Percentiles rank a stretch among this genome's conserved stretches.
phyloP scores from a whole-genome alignment of 2,113 vertebrate species.

The Oncorhynchus nerka region DNA sequence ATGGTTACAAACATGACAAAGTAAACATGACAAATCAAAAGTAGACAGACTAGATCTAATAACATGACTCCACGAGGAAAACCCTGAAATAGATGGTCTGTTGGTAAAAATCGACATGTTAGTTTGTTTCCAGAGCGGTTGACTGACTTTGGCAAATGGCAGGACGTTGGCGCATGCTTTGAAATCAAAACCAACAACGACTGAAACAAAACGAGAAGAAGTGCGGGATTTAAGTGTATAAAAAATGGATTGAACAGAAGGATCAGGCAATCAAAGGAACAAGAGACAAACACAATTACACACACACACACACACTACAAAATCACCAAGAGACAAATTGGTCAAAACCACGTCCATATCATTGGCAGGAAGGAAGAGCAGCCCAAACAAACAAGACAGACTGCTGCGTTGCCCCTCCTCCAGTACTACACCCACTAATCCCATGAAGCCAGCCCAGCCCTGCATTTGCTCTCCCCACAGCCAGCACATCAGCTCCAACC shows the following conservation, averaged over 20 bases:
- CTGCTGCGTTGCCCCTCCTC: conserved; percentile 62
- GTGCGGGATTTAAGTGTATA: conserved; percentile 53
- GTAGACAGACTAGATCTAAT: conserved; percentile 37
- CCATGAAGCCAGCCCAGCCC: conserved; percentile 12
- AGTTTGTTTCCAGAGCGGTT: conserved; percentile 49
- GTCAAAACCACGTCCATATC: conserved; percentile 61
- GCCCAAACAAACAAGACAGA: conserved; percentile 65
- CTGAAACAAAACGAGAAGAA: conserved; percentile 46
- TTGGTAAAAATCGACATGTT: conserved; percentile 44
- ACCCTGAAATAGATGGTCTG: conserved; percentile 66
- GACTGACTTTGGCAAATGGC: conserved; percentile 47
- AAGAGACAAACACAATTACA: conserved; percentile 43
- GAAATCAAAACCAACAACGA: conserved; percentile 55
- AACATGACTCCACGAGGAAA: conserved; percentile 54
- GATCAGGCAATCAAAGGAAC: conserved; percentile 60
- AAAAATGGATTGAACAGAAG: conserved; percentile 49
- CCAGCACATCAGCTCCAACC: conserved; percentile 18
- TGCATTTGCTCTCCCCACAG: conserved; percentile 1
- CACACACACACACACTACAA: conserved; percentile 51
- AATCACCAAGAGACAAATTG: conserved; percentile 43
- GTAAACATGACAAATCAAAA: conserved; percentile 62
- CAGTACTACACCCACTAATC: conserved; percentile 35
- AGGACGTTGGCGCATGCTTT: conserved; percentile 64
- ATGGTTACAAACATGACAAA: conserved; percentile 51
- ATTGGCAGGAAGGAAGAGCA: conserved; percentile 71